These are phyloP conservation scores for Leptinotarsa rubiginosa DNA, from an alignment of 2,888 invertebrate species.

Conservation along the genomic window DNA sequence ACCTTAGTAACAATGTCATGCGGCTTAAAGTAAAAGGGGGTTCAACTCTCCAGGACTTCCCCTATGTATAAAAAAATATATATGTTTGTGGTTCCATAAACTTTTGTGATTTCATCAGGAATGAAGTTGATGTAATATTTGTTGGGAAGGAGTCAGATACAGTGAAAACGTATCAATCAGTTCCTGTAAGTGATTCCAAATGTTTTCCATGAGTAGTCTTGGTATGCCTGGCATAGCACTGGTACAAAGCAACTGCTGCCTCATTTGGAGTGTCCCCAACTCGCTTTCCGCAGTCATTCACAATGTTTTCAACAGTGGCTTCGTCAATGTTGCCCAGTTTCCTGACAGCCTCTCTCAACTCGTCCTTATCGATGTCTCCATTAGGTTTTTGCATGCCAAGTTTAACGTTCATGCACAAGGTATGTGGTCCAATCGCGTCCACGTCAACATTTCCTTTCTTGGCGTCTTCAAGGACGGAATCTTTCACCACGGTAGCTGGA, in stretches of 20 bases:
- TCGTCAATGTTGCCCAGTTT: background rate
- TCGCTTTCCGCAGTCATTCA: background rate
- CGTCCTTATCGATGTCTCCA: constrained; percentile 14
- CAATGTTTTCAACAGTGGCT: background rate
- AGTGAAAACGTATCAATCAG: background rate
- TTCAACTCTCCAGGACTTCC: no score
- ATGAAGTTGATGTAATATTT: no score
- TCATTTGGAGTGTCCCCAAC: background rate
- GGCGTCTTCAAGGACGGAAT: background rate
- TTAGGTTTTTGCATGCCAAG: constrained; percentile 15
- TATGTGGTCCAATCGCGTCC: constrained; percentile 13
- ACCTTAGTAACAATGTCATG: no score
- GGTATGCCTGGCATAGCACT: background rate
- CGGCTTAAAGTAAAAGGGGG: no score
- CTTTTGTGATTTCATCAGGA: no score
- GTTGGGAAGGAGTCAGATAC: no score
- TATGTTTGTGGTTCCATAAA: no score
- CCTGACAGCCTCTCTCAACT: background rate
- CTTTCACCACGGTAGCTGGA: background rate
- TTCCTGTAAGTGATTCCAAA: background rate
- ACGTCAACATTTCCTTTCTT: background rate
- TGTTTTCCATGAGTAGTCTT: background rate
- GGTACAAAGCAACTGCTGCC: background rate
- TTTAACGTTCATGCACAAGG: constrained; percentile 23
- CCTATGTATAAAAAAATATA: no score